Base-by-base conservation (phyloP, 2,888 invertebrate species). In the Ormyrus labotus region DNA sequence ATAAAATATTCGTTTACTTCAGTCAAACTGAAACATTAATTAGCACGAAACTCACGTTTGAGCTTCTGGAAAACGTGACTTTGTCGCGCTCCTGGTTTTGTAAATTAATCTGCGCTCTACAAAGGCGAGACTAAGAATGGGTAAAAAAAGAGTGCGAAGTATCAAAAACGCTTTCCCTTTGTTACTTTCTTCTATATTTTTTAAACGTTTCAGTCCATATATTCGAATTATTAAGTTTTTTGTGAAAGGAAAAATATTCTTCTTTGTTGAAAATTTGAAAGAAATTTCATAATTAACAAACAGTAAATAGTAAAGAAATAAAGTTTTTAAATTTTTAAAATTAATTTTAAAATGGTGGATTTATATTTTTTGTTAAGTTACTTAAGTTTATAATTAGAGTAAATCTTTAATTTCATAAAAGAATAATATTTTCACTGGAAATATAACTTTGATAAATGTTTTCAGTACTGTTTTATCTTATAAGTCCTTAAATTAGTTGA, bases 21-120 rank as follows among this genome's bases (percentile, higher is more conserved):
- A 11, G 53, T 55, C 19, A 55, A 73, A 63, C 13, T 53, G 58
- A 45, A 71, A 45, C 61, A 34, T 71, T 73, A 64, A 64, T 73
- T 73, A 55, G 19, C 64, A 47, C 55, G 55, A 11, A 10, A 47
- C 50, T 13, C 10, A 13, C 8, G 34, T 34, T 72, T 61, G 45
- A 51, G 51, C 34, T 47, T 47, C 58, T 13, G 19, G n/a, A 7
- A 47, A 74, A 74, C 74, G 55, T 58, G 67, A 50, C 48, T 74
- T 50, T 19, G 45, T 57, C 57, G 57, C 11, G 11, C 55, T 8
- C 8, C 19, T 78, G 10, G 11, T 58, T 70, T 77, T 51, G n/a
- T 6, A 34, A 58, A 79, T 76, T 75, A 61, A 79, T 76, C 72
- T 67, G n/a, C 34, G 34, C 45, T n/a, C 61, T n/a, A 48, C 58